Evolutionary conservation across 2,888 invertebrate genomes (phyloP).

Genomic region (Plagodis pulveraria): DNA sequence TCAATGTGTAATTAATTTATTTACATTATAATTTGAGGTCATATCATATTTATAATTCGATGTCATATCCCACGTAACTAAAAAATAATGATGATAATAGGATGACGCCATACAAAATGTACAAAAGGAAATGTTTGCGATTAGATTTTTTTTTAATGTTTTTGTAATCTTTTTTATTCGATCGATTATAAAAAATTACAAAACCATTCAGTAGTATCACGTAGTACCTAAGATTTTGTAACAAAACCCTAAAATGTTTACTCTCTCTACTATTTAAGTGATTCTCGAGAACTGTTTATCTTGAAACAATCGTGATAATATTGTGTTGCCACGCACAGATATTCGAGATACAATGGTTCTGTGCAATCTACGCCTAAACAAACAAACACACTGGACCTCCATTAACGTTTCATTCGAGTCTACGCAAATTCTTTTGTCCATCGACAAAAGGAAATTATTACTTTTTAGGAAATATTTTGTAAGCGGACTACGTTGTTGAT

Average conservation of each 20-base stretch:
- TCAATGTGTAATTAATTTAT: too few relatives aligned
- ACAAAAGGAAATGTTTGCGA: too few relatives aligned
- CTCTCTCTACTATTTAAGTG: slow-evolving; percentile 4
- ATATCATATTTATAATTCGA: too few relatives aligned
- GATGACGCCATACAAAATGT: too few relatives aligned
- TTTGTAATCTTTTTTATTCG: too few relatives aligned
- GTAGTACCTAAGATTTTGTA: not conserved
- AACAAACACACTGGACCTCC: slow-evolving; percentile 22
- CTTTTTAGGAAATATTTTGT: not conserved
- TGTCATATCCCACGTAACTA: too few relatives aligned
- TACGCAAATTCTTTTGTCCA: slow-evolving; percentile 12
- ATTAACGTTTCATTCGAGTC: slow-evolving; percentile 25
- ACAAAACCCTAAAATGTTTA: not conserved
- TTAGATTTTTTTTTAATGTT: too few relatives aligned
- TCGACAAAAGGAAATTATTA: not conserved
- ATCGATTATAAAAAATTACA: too few relatives aligned
- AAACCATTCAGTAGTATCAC: too few relatives aligned
- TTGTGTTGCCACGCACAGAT: slow-evolving; percentile 25
- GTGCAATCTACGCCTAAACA: slow-evolving; percentile 23
- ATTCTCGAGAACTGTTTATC: slow-evolving; percentile 11
- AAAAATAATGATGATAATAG: too few relatives aligned
- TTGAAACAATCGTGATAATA: slow-evolving; percentile 15
- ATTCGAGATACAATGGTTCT: slow-evolving; percentile 22
- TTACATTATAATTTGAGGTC: too few relatives aligned
- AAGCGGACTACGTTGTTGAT: not conserved